A percentile compares a stretch with the other conserved stretches of the same genome.
Conservation (phyloP, 2,888 invertebrate species). For the Eudemis profundana region DNA sequence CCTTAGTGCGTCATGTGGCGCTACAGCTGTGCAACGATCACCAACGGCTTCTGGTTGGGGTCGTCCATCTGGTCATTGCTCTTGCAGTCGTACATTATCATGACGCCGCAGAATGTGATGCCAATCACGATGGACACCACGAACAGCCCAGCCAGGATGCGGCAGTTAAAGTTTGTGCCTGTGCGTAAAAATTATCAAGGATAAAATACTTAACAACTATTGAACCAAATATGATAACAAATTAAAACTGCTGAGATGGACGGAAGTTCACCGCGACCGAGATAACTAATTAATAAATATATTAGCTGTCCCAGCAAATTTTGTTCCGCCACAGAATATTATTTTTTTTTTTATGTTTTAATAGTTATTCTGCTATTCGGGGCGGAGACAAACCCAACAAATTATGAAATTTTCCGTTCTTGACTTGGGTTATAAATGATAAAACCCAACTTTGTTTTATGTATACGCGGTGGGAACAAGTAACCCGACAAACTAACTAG, state of each 20-base stretch:
- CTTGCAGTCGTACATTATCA: conserved; percentile 51
- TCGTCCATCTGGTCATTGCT: conserved; percentile 52
- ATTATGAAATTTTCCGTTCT: too few relatives aligned
- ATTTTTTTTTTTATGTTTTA: too few relatives aligned
- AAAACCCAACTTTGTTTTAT: too few relatives aligned
- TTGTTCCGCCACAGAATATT: too few relatives aligned
- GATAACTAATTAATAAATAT: too few relatives aligned
- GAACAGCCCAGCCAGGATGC: conserved; percentile 57
- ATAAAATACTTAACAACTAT: not conserved
- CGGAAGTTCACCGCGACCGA: too few relatives aligned
- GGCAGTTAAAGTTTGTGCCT: conserved; percentile 51
- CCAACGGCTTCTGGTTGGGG: conserved; percentile 21
- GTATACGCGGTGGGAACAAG: too few relatives aligned
- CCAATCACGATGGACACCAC: conserved; percentile 51
- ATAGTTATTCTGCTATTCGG: too few relatives aligned
- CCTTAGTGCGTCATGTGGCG: not conserved
- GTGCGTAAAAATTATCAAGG: not conserved
- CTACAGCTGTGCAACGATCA: conserved; percentile 10
- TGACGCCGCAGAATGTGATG: conserved; percentile 56
- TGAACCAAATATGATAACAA: not conserved
- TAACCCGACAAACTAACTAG: too few relatives aligned
- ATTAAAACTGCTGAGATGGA: not conserved
- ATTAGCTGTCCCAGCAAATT: too few relatives aligned
- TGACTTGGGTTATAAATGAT: too few relatives aligned
- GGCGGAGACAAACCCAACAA: too few relatives aligned